These are phyloP conservation scores for Lysiphlebus fabarum DNA, from an alignment of 1,140 invertebrate species.

Conservation along the genomic window DNA sequence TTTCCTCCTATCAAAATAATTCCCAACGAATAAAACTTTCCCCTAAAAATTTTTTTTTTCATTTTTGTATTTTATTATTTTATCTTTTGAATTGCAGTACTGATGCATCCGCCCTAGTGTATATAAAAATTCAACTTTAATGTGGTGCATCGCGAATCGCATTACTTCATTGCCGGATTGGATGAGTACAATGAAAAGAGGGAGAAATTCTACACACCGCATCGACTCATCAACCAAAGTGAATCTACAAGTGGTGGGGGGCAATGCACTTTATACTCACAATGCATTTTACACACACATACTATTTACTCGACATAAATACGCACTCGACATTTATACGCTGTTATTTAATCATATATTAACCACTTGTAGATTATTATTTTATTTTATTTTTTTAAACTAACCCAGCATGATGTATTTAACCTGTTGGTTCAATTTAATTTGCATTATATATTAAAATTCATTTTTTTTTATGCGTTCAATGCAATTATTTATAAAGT, in stretches of 20 bases:
- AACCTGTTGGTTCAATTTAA: no score
- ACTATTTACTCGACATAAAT: not conserved
- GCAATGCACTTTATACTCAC: constrained; percentile 44
- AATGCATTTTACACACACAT: constrained; percentile 23
- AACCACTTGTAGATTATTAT: no score
- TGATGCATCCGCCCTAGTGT: not conserved
- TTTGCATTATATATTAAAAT: no score
- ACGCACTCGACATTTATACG: constrained; percentile 49
- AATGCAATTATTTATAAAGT: no score
- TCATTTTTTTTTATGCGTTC: no score
- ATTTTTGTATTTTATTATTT: not conserved
- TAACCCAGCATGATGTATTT: no score
- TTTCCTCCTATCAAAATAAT: constrained; percentile 20
- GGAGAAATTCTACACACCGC: constrained; percentile 17
- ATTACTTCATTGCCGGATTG: constrained; percentile 24
- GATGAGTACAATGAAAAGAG: constrained; percentile 23
- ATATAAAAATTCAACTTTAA: not conserved
- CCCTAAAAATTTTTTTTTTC: constrained; percentile 2
- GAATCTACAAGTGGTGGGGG: constrained; percentile 27
- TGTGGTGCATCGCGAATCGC: constrained; percentile 36
- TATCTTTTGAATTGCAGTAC: constrained; percentile 6
- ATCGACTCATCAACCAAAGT: constrained; percentile 7
- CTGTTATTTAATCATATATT: not conserved
- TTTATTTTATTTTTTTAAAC: no score
- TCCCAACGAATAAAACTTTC: constrained; percentile 15